Conservation (phyloP, 2,888 invertebrate genomes). For the Dryococelus australis region DNA sequence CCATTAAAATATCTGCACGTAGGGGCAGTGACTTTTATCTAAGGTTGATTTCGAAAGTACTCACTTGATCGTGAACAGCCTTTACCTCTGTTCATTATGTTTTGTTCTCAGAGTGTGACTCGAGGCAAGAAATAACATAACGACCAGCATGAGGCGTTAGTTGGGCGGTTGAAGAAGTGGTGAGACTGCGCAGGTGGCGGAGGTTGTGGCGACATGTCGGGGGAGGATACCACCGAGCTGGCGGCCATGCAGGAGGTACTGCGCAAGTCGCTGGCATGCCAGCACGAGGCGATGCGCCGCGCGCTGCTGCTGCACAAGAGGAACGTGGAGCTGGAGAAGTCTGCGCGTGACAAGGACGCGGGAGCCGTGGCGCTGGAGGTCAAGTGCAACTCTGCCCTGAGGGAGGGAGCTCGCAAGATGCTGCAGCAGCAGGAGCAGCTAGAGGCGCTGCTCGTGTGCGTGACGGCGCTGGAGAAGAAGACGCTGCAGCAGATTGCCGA, state of each 20-base stretch:
- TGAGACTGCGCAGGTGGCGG: too few relatives aligned
- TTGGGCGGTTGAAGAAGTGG: too few relatives aligned
- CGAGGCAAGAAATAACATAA: too few relatives aligned
- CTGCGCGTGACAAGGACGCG: constrained; percentile 75
- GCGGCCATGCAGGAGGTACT: not conserved
- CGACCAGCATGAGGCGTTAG: too few relatives aligned
- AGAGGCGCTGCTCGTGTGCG: not conserved
- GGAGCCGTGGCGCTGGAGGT: constrained; percentile 76
- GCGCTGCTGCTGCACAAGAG: constrained; percentile 77
- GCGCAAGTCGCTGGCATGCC: constrained; percentile 66
- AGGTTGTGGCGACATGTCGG: not conserved
- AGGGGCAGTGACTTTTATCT: too few relatives aligned
- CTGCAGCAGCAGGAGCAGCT: not conserved
- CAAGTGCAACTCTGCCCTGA: not conserved
- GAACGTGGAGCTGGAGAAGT: constrained; percentile 74
- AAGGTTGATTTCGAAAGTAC: too few relatives aligned
- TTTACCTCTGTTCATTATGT: too few relatives aligned
- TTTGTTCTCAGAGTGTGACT: too few relatives aligned
- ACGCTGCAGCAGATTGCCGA: not conserved
- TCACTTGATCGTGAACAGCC: too few relatives aligned
- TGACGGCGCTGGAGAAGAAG: not conserved
- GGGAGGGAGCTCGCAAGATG: not conserved
- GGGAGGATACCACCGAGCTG: not conserved
- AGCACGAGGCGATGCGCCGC: constrained; percentile 82
- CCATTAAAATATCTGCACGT: too few relatives aligned